Conservation (phyloP, 2,113 vertebrate genomes). For the Channa argus region DNA sequence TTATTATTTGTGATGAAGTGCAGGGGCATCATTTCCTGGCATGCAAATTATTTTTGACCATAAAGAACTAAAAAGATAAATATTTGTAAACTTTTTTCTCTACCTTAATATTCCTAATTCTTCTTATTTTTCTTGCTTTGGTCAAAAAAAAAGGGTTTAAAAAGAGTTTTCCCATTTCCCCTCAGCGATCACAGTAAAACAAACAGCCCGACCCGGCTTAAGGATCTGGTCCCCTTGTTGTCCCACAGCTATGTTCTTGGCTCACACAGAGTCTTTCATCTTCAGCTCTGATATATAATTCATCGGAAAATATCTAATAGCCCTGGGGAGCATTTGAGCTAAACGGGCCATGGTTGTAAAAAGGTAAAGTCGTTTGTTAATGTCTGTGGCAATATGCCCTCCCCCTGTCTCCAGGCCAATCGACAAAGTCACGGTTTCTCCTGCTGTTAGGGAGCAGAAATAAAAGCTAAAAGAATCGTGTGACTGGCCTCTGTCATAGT, state of each 20-base stretch:
- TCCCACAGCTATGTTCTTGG: conserved; percentile 72
- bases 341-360: conserved; percentile 77
- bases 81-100: no score
- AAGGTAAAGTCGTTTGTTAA: conserved; percentile 79
- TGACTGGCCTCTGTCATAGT: conserved; percentile 51
- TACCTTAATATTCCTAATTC: not conserved
- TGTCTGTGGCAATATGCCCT: conserved; percentile 77
- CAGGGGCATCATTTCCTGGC: not conserved
- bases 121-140: not conserved
- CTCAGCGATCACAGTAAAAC: conserved; percentile 49
- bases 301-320: conserved; percentile 79
- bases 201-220: conserved; percentile 59
- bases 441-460: conserved; percentile 68
- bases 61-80: no score
- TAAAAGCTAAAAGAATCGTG: conserved; percentile 69
- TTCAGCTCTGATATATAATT: conserved; percentile 82
- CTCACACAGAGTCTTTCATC: conserved; percentile 76
- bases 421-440: conserved; percentile 65
- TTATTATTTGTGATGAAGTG: not conserved
- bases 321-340: conserved; percentile 76
- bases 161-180: conserved; percentile 47
- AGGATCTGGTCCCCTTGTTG: conserved; percentile 55
- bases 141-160: no score
- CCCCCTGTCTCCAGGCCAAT: conserved; percentile 67
- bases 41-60: not conserved